phyloP scores from a whole-genome alignment of 2,113 vertebrate species.

The Cryptomyrus ogoouensis region DNA sequence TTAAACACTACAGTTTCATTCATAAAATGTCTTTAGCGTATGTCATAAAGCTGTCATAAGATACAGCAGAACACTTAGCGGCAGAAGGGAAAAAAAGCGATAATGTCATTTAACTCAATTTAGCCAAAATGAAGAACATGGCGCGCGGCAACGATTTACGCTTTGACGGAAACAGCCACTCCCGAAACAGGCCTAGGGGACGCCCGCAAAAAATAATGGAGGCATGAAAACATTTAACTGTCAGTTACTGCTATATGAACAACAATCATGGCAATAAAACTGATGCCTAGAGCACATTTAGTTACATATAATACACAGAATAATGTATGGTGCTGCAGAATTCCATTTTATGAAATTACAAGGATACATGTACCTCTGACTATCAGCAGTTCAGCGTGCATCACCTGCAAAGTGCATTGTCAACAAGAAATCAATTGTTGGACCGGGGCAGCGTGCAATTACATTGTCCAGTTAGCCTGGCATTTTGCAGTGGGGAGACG shows the following conservation, averaged over 20 bases:
- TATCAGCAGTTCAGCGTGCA: not conserved
- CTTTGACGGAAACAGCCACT: not conserved
- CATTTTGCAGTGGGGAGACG: constrained; percentile 14
- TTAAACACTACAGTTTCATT: not conserved
- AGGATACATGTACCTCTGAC: not conserved
- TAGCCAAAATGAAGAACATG: not conserved
- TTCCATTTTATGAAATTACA: not conserved
- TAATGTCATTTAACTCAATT: constrained; percentile 4
- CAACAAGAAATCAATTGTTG: constrained; percentile 23
- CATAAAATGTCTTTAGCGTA: not conserved
- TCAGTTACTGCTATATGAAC: not conserved
- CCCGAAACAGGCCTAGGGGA: not conserved
- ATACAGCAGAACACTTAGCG: not conserved
- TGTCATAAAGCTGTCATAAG: not conserved
- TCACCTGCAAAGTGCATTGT: constrained; percentile 6
- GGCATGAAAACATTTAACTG: not conserved
- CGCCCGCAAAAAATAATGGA: not conserved
- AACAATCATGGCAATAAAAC: not conserved
- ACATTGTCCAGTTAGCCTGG: constrained; percentile 27
- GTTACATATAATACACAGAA: not conserved
- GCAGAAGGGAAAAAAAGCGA: not conserved
- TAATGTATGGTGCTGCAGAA: not conserved
- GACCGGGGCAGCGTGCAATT: constrained; percentile 25
- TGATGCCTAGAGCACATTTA: not conserved
- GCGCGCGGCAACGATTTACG: not conserved